These are phyloP conservation scores for Rhabdophis nuchalis DNA, from an alignment of 2,797 vertebrate species.

Conservation along the genomic window DNA sequence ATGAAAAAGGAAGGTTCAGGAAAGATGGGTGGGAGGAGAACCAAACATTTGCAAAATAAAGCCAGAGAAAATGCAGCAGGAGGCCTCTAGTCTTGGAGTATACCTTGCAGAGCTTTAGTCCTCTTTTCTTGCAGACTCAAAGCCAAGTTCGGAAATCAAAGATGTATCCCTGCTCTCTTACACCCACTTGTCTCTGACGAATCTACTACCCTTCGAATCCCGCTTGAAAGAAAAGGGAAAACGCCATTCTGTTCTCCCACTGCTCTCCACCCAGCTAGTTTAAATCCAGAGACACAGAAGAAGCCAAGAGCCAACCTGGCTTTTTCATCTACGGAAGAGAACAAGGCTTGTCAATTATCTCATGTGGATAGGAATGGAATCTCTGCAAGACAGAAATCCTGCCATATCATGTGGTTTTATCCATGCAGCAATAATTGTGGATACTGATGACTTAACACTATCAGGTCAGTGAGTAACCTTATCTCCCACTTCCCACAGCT, in stretches of 20 bases:
- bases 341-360: not conserved
- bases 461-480: not conserved
- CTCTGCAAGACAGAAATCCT: not conserved
- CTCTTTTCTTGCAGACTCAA: not conserved
- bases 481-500: not conserved
- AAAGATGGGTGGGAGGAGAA: not conserved
- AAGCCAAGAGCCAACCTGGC: not conserved
- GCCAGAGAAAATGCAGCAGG: not conserved
- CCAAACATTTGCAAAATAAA: not conserved
- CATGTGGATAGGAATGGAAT: not conserved
- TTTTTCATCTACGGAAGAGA: not conserved
- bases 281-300: not conserved
- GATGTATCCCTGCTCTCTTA: not conserved
- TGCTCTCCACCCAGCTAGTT: not conserved
- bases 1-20: conserved; percentile 3
- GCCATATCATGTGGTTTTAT: not conserved
- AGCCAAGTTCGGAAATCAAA: not conserved
- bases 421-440: not conserved
- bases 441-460: not conserved
- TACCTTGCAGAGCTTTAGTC: not conserved
- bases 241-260: not conserved
- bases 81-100: not conserved
- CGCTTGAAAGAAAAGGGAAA: not conserved
- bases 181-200: not conserved
- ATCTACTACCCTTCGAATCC: not conserved